A percentile compares a stretch with the other conserved stretches of the same genome.
Evolutionary conservation across 2,797 vertebrate species (phyloP).

Genomic region (Lindbergichthys nudifrons): DNA sequence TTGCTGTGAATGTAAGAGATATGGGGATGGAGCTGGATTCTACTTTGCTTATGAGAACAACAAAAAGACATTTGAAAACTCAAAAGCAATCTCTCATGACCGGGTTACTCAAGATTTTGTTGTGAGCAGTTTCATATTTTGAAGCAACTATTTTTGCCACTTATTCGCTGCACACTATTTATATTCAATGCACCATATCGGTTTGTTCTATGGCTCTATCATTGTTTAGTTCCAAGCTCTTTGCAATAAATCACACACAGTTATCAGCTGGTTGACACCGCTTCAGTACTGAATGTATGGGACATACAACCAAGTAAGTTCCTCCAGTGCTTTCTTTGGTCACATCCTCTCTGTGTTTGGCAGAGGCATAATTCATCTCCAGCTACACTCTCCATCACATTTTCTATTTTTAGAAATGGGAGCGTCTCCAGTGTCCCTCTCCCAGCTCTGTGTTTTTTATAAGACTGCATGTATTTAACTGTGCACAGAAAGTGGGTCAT

Average conservation of each 20-base stretch:
- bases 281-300: neutral
- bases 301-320: neutral
- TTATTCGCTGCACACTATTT: neutral
- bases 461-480: constrained; percentile 24
- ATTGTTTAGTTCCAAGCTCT: neutral
- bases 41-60: too few species aligned
- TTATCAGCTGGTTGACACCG: constrained; percentile 3
- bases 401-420: constrained; percentile 74
- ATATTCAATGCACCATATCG: neutral
- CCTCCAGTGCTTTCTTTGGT: constrained; percentile 18
- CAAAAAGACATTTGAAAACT: too few species aligned
- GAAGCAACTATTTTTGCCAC: too few species aligned
- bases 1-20: too few species aligned
- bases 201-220: too few species aligned
- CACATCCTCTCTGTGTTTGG: constrained; percentile 45
- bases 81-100: too few species aligned
- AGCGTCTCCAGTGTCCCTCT: constrained; percentile 65
- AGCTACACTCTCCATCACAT: constrained; percentile 53
- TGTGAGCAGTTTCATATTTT: too few species aligned
- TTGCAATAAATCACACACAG: constrained; percentile 5
- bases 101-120: too few species aligned
- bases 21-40: too few species aligned
- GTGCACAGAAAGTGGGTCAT: constrained; percentile 70
- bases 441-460: constrained; percentile 55
- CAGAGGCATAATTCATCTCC: constrained; percentile 63